Evolutionary conservation across 1,140 invertebrate species (phyloP), one percentile per base, ranked within the genome.

Genomic region (Listronotus bonariensis): DNA sequence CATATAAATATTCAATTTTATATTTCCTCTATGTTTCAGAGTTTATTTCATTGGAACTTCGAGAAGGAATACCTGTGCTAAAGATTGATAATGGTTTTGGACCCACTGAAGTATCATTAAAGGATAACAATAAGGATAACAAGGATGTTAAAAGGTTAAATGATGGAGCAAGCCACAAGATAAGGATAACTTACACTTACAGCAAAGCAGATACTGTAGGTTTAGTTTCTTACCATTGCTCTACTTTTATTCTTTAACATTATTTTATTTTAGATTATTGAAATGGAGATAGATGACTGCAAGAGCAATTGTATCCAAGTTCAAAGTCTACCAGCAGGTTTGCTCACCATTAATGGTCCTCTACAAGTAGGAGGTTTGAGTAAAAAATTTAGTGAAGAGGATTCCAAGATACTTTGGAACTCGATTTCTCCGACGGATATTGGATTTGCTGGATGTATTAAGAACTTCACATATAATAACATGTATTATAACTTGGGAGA

Each of bases 11-110:
- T n/a, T n/a, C 20, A 26, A 26, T 26, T 26, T 26, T 26, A 26
- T 26, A 65, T 76, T 42, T n/a, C n/a, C n/a, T n/a, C n/a, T 76
- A 72, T 73, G 60, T 75, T 78, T 34, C 80, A 81, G 97, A 98
- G 83, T 99, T 97, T 76, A 89, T 98, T 79, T 88, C 95, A 0
- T 71, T 98, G 41, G 95, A 98, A 78, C 79, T 99, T 20, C 80
- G 85, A n/a, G 84, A 91, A 57, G 95, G 96, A 11, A 91, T 86
- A 74, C 92, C 93, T 0, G 83, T 91, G 0, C 80, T 98, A 0
- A 86, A 92, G 14, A 85, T 98, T 11, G 91, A 98, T 80, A 96
- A 96, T 80, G 96, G 96, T 4, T 87, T 90, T 0, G 95, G 94
- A 2, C 91, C 89, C 0, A 81, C 63, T 41, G 69, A 74, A 63